A percentile compares a stretch with the other conserved stretches of the same genome.
Evolutionary conservation across 2,888 invertebrate species (phyloP).

Genomic region (Galerucella nymphaeae): DNA sequence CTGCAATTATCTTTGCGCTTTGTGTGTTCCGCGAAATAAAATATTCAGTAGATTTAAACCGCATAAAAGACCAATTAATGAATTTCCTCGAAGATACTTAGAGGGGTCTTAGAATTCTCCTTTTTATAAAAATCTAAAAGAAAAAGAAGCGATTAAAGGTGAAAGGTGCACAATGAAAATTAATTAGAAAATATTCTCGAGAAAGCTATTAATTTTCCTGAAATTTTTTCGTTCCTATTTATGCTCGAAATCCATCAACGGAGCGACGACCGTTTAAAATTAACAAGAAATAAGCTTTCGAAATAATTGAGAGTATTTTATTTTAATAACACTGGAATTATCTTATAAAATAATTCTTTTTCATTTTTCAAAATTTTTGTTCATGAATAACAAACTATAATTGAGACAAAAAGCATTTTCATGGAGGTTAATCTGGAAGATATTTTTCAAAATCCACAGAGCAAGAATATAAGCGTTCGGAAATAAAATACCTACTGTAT

Average conservation of each 20-base stretch:
- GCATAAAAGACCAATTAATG: conserved; percentile 26
- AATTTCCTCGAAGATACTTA: conserved; percentile 24
- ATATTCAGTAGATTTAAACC: conserved; percentile 32
- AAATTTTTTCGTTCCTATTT: conserved; percentile 10
- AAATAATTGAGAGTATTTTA: background rate
- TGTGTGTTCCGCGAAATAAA: conserved; percentile 33
- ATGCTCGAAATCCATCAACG: background rate
- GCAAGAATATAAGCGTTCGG: no score
- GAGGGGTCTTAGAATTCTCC: conserved; percentile 13
- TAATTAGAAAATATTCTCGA: conserved; percentile 19
- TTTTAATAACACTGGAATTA: background rate
- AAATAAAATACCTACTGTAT: no score
- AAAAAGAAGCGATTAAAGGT: conserved; percentile 18
- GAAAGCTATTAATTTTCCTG: conserved; percentile 5
- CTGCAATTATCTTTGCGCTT: conserved; percentile 24
- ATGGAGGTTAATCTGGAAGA: no score
- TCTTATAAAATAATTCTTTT: background rate
- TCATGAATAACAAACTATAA: no score
- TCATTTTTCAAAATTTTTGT: background rate
- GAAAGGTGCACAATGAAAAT: conserved; percentile 27
- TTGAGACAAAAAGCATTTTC: no score
- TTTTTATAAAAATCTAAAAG: conserved; percentile 15
- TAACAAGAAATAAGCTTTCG: background rate
- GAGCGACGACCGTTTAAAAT: background rate
- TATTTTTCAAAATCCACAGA: no score